Evolutionary conservation across 1,140 invertebrate genomes (phyloP).

Genomic region (Trichonephila inaurata): DNA sequence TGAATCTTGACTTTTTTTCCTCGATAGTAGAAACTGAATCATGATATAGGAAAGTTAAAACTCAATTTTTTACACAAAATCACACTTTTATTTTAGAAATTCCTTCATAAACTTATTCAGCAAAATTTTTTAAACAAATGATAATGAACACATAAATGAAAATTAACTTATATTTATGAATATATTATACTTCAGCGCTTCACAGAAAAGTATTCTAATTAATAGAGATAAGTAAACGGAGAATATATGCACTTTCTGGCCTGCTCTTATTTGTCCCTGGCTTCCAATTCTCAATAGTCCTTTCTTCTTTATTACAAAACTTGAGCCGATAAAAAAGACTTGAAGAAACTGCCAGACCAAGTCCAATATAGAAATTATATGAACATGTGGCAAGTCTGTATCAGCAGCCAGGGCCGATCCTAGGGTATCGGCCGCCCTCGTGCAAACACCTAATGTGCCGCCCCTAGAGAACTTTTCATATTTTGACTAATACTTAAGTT

Average conservation of each 20-base stretch:
- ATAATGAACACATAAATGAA: neutral
- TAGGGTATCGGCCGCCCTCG: too few species aligned
- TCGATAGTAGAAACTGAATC: too few species aligned
- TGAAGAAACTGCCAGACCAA: conserved; percentile 89
- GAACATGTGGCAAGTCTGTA: conserved; percentile 2
- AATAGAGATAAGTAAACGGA: neutral
- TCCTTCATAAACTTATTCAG: neutral
- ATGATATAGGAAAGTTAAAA: neutral
- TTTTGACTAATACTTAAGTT: too few species aligned
- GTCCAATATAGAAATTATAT: conserved; percentile 87
- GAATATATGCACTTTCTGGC: conserved; percentile 79
- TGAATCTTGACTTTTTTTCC: too few species aligned
- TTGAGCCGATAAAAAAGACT: conserved; percentile 94
- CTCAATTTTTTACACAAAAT: neutral
- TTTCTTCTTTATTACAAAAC: conserved; percentile 98
- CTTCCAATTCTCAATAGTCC: conserved; percentile 88
- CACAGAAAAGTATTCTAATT: neutral
- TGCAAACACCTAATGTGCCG: too few species aligned
- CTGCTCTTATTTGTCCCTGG: conserved; percentile 88
- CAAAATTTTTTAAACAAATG: neutral
- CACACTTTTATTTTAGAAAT: neutral
- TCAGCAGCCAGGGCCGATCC: too few species aligned
- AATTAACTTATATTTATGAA: neutral
- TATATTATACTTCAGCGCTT: neutral
- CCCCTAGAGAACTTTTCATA: too few species aligned